phyloP scores from a whole-genome alignment of 2,113 vertebrate species.

The Clupea harengus region DNA sequence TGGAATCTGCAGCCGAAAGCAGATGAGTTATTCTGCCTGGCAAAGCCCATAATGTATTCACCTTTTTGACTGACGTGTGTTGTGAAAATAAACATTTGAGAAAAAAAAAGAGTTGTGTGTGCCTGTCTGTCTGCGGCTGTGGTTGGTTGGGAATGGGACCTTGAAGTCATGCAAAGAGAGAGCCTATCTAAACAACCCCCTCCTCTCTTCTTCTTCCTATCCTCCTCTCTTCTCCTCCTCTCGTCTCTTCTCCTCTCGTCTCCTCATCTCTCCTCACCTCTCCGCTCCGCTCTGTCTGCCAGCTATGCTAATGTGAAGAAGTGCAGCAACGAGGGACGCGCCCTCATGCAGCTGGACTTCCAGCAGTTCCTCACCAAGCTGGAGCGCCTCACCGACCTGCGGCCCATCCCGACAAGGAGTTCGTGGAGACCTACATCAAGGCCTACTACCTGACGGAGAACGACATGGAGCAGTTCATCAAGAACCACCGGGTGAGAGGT shows the following conservation, averaged over 20 bases:
- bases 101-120: neutral
- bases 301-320: constrained; percentile 98
- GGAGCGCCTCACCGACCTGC: constrained; percentile 95
- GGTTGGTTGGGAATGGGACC: neutral
- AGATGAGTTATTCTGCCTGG: constrained; percentile 2
- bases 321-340: constrained; percentile 97
- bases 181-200: neutral
- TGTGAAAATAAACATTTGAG: neutral
- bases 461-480: constrained; percentile 98
- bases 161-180: neutral
- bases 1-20: neutral
- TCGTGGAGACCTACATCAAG: constrained; percentile 98
- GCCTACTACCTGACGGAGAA: constrained; percentile 98
- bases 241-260: neutral
- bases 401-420: constrained; percentile 98
- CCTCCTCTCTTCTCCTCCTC: neutral
- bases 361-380: constrained; percentile 99
- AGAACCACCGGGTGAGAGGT: constrained; percentile 89
- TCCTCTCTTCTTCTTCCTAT: neutral
- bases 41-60: neutral
- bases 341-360: constrained; percentile 98
- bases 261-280: neutral
- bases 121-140: neutral
- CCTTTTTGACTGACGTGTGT: neutral
- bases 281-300: constrained; percentile 23